A percentile compares a stretch with the other conserved stretches of the same genome.
These are phyloP conservation scores for Scolopax rusticola DNA, from an alignment of 2,797 vertebrate species.

Conservation along the genomic window DNA sequence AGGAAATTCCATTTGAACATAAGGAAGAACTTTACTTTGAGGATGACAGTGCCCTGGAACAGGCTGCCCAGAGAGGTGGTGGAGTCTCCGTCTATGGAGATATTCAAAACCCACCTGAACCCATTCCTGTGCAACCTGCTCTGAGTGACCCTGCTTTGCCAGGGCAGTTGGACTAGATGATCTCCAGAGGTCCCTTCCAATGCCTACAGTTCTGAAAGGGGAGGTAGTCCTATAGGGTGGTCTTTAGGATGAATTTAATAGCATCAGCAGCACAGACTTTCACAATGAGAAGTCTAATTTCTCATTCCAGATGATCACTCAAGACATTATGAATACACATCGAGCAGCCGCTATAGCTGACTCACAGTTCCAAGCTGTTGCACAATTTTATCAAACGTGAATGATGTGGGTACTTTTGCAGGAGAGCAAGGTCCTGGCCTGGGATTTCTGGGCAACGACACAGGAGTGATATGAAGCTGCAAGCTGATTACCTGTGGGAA, in stretches of 20 bases:
- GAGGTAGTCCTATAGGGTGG: not conserved
- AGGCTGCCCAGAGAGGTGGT: not conserved
- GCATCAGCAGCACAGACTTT: not conserved
- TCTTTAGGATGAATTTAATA: not conserved
- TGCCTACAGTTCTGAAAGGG: not conserved
- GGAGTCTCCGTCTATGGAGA: not conserved
- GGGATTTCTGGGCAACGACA: not conserved
- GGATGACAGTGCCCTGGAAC: not conserved
- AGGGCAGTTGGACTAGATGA: not conserved
- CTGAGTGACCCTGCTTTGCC: not conserved
- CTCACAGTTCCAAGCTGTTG: not conserved
- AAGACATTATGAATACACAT: not conserved
- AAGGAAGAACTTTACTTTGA: not conserved
- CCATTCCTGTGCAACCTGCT: not conserved
- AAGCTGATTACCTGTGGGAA: not conserved
- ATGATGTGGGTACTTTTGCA: not conserved
- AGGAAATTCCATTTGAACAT: not conserved
- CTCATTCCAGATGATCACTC: not conserved
- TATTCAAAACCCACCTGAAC: not conserved
- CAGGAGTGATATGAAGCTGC: not conserved
- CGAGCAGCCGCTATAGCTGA: not conserved
- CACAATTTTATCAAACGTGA: not conserved
- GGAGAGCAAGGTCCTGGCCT: not conserved
- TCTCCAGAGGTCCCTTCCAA: not conserved
- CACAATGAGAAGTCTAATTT: not conserved